These are phyloP conservation scores for Erethizon dorsatum DNA, from an alignment of 2,797 vertebrate genomes.

Conservation along the genomic window DNA sequence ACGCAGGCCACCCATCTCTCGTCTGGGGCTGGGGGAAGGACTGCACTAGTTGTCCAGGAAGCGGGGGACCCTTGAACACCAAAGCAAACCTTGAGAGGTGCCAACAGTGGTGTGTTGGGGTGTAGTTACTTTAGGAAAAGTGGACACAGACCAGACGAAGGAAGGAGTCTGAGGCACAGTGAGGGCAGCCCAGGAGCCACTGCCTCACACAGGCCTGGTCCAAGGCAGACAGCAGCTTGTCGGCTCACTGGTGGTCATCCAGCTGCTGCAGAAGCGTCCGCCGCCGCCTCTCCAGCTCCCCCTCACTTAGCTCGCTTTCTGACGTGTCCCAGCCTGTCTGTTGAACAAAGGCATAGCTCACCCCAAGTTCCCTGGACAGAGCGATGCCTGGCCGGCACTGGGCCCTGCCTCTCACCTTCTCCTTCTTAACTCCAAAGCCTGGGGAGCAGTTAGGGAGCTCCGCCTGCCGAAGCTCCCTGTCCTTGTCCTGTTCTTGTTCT, in stretches of 20 bases:
- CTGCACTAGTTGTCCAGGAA: constrained; percentile 74
- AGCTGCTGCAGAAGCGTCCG: constrained; percentile 90
- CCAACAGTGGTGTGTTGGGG: neutral
- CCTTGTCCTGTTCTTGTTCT: constrained; percentile 85
- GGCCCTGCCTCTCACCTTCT: constrained; percentile 86
- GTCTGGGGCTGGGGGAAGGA: constrained; percentile 73
- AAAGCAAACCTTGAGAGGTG: constrained; percentile 68
- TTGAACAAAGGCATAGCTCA: constrained; percentile 79
- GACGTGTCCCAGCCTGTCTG: constrained; percentile 91
- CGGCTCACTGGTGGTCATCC: constrained; percentile 88
- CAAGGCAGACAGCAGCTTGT: constrained; percentile 45
- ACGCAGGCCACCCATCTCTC: constrained; percentile 35
- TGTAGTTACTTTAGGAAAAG: constrained; percentile 72
- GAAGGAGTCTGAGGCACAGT: constrained; percentile 72
- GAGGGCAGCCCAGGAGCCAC: constrained; percentile 54
- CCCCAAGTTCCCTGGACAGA: constrained; percentile 37
- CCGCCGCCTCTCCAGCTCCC: constrained; percentile 89
- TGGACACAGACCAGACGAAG: constrained; percentile 88
- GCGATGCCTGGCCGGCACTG: neutral
- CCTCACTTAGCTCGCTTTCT: constrained; percentile 90
- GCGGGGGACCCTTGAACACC: constrained; percentile 65
- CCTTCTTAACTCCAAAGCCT: constrained; percentile 87
- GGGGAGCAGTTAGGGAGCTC: constrained; percentile 85
- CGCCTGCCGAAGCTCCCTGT: constrained; percentile 81
- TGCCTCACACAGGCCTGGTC: constrained; percentile 66